Evolutionary conservation across 2,888 invertebrate genomes (phyloP), one percentile per base, ranked within the genome.

Genomic region (Chromoteleia sp.): DNA sequence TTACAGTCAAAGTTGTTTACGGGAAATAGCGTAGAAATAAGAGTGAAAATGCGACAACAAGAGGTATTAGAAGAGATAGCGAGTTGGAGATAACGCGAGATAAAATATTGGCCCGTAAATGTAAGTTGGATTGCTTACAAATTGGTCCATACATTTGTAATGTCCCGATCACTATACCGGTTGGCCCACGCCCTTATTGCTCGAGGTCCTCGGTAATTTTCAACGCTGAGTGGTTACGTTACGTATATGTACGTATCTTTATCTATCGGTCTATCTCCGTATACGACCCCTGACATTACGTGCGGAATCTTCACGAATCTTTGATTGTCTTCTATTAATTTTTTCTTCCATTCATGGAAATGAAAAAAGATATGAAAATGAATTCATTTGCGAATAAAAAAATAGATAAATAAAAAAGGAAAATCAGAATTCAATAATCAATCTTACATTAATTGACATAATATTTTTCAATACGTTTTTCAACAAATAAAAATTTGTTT

Each of bases 81-180:
- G 29, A 21, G 56, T 21, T 41, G 14, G 50, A 86, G 88, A 87
- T 87, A 88, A 87, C 88, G 87, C 89, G 89, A 91, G 90, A 91
- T 90, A 89, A 88, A 89, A 91, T 91, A 91, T 91, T 88, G 87
- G 87, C 85, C 82, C 84, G 83, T 87, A 87, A 91, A 87, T 87
- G 86, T 89, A 89, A 91, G 89, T 91, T 90, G 90, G 89, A 92
- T 92, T 92, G 91, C 91, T 91, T 92, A 92, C 90, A 91, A 91
- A 92, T 92, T 91, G 92, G 90, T 83, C 92, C 86, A 92, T 92
- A 91, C 91, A 92, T 91, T 88, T 84, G 87, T 92, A 92, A 91
- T 92, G 88, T 83, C 85, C 83, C 89, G 89, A 90, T 91, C 88
- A 78, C 85, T 85, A 82, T 87, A 85, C 82, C 78, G 79, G 83